Evolutionary conservation across 53 echinoderm and acorn worm species (phyloP), one percentile per base, ranked within the genome.

Genomic region (Glandiceps talaboti): DNA sequence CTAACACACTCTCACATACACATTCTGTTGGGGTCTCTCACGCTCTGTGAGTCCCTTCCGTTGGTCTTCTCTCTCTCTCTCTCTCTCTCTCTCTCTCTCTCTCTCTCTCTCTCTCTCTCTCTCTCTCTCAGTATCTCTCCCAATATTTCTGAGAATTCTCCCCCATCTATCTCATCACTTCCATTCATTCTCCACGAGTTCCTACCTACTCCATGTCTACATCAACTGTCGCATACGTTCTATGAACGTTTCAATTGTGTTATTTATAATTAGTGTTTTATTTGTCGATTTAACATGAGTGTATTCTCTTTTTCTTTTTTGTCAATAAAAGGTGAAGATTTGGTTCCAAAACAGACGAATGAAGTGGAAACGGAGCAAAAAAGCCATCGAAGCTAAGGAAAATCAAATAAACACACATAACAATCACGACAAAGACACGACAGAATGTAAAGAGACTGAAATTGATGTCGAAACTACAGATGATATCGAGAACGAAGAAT

Each of bases 321-420:
- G 77, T 73, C 29, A 29, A 76, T 28, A 26, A 31, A 74, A 96
- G 97, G 93, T 97, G 14, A 97, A 97, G 79, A 97, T 97, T 73
- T 97, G 97, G 93, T 97, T 97, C 84, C 97, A 97, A 80, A 97
- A 97, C 77, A 85, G 97, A 30, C 33, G 97, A 72, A 97, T 97
- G 97, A 97, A 97, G 73, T 97, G 97, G 97, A 97, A 97, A 78
- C 77, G 97, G 33, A 93, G 97, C 30, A 97, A 97, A 83, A 97
- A 97, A 31, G 93, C 88, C 0, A 93, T 90, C 33, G 93, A 93
- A 31, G 33, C 79, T 6, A 45, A 45, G 64, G 64, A 45, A 45
- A 45, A 45, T 20, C 64, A 45, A 20, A 45, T 12, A 45, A 45
- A 45, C 20, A 12, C 20, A 45, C 64, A 45, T 20, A 45, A 45